Conservation (phyloP, 1,140 invertebrate genomes). For the Bombus confusus region DNA sequence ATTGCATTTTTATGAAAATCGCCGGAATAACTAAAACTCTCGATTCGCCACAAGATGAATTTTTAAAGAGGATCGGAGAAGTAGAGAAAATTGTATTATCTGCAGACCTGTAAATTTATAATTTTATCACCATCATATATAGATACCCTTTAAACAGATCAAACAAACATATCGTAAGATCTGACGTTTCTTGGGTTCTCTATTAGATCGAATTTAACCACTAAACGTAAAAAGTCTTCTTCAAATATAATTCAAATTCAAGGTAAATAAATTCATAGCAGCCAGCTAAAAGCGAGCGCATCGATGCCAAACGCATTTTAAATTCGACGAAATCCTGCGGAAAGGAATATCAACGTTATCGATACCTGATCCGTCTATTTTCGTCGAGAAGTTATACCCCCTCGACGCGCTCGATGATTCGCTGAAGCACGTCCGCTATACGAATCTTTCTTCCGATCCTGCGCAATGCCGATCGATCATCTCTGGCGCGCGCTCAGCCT, state of each 20-base stretch:
- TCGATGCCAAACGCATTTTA: neutral
- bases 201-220: neutral
- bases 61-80: no score
- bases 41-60: no score
- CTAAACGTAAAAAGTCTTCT: neutral
- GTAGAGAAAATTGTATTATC: no score
- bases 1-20: no score
- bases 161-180: no score
- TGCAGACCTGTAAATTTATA: no score
- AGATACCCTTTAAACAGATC: no score
- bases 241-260: neutral
- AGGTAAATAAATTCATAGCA: neutral
- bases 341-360: neutral
- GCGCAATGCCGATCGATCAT: constrained; percentile 1
- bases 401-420: constrained; percentile 6
- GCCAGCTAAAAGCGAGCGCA: no score
- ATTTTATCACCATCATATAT: no score
- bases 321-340: constrained; percentile 3
- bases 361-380: neutral
- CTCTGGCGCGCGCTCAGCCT: neutral
- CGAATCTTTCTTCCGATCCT: neutral
- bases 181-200: neutral
- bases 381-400: neutral
- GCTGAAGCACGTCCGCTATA: neutral
- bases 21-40: no score